These are phyloP conservation scores for Anguilla anguilla DNA, from an alignment of 2,797 vertebrate species.

Conservation along the genomic window DNA sequence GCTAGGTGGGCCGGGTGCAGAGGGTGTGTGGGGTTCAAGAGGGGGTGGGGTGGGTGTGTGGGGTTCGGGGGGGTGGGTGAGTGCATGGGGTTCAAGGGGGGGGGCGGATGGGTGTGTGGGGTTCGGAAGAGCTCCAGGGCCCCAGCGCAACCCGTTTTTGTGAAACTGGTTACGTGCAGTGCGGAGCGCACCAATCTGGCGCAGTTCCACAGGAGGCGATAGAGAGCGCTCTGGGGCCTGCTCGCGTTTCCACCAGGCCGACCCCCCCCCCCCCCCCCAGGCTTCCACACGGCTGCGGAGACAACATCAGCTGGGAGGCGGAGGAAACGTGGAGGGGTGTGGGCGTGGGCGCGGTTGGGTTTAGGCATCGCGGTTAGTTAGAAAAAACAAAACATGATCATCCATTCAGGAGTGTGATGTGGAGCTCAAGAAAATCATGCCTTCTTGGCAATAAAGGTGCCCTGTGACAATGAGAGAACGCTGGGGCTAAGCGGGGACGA, in stretches of 20 bases:
- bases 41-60: background rate
- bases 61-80: background rate
- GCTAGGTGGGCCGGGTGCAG: background rate
- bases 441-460: too few species aligned
- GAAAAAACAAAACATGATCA: too few species aligned
- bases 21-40: background rate
- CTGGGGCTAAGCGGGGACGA: too few species aligned
- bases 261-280: background rate
- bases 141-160: background rate
- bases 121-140: background rate
- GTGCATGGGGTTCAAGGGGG: too few species aligned
- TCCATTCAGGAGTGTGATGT: too few species aligned
- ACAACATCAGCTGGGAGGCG: background rate
- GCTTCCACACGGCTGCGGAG: background rate
- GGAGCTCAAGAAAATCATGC: too few species aligned
- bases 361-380: too few species aligned
- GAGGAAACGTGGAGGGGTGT: background rate
- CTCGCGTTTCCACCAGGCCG: background rate
- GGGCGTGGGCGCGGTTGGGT: too few species aligned
- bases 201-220: background rate
- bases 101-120: too few species aligned
- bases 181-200: background rate
- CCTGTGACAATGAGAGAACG: too few species aligned
- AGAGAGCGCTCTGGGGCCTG: background rate
- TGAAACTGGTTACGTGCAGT: background rate